Conservation (phyloP, 2,888 invertebrate genomes). For the Orthonevra nobilis region DNA sequence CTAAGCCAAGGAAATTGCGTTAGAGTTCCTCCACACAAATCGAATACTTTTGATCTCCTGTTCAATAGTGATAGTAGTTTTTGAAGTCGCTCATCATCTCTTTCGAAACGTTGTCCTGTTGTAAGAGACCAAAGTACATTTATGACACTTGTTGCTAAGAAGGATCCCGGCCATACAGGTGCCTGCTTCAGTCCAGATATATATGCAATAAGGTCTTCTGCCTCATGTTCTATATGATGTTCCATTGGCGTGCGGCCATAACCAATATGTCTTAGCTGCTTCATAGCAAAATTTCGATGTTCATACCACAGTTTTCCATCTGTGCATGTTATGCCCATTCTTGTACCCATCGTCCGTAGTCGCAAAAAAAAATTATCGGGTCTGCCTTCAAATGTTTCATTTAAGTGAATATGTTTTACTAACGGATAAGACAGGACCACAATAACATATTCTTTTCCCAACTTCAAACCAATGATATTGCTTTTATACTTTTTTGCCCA, state of each 20-base stretch:
- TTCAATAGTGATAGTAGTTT: conserved; percentile 81
- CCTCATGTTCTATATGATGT: conserved; percentile 82
- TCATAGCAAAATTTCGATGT: conserved; percentile 82
- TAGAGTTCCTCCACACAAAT: conserved; percentile 83
- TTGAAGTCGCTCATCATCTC: conserved; percentile 79
- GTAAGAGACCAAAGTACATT: conserved; percentile 85
- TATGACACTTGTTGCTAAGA: conserved; percentile 83
- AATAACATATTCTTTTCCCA: conserved; percentile 82
- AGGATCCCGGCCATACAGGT: conserved; percentile 76
- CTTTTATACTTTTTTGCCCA: conserved; percentile 81
- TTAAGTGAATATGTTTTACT: conserved; percentile 81
- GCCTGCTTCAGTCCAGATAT: conserved; percentile 72
- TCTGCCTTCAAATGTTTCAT: conserved; percentile 84
- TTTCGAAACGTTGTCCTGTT: conserved; percentile 81
- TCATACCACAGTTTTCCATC: conserved; percentile 83
- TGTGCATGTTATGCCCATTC: conserved; percentile 82
- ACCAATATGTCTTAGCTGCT: conserved; percentile 82
- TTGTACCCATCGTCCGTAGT: conserved; percentile 84
- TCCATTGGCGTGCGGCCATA: conserved; percentile 82
- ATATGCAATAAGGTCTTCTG: conserved; percentile 79
- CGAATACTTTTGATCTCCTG: conserved; percentile 82
- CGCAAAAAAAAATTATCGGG: conserved; percentile 85
- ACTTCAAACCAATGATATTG: conserved; percentile 82
- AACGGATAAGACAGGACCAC: conserved; percentile 82
- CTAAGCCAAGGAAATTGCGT: conserved; percentile 84